These are phyloP conservation scores for Rhabdophis nuchalis DNA, from an alignment of 2,797 vertebrate species.

Conservation along the genomic window DNA sequence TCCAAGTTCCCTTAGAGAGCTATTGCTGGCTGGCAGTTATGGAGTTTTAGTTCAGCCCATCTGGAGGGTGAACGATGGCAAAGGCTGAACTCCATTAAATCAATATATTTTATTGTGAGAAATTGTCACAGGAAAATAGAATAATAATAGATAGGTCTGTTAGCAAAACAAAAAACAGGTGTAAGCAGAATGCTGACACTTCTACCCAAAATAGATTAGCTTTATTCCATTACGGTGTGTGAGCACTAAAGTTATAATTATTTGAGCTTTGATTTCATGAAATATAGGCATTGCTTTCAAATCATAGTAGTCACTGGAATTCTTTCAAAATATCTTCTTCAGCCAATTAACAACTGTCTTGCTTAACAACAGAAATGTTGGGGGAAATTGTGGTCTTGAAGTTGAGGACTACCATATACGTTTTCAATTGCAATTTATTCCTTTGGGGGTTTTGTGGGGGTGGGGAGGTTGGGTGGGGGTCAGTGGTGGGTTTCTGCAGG, in stretches of 20 bases:
- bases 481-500: no score
- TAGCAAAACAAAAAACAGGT: background rate
- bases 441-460: background rate
- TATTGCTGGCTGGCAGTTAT: background rate
- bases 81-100: background rate
- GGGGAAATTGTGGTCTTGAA: no score
- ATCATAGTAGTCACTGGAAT: background rate
- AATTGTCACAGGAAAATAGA: background rate
- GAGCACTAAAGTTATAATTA: background rate
- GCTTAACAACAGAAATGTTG: background rate
- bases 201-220: background rate
- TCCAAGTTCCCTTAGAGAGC: background rate
- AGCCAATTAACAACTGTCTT: background rate
- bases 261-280: background rate
- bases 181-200: background rate
- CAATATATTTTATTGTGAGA: background rate
- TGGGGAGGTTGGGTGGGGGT: no score
- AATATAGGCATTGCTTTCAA: background rate
- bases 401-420: background rate
- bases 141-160: background rate
- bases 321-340: background rate
- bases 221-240: background rate
- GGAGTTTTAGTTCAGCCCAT: background rate
- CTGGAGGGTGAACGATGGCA: background rate
- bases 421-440: background rate